These are phyloP conservation scores for Nysson spinosus DNA, from an alignment of 2,888 invertebrate species.

Conservation along the genomic window DNA sequence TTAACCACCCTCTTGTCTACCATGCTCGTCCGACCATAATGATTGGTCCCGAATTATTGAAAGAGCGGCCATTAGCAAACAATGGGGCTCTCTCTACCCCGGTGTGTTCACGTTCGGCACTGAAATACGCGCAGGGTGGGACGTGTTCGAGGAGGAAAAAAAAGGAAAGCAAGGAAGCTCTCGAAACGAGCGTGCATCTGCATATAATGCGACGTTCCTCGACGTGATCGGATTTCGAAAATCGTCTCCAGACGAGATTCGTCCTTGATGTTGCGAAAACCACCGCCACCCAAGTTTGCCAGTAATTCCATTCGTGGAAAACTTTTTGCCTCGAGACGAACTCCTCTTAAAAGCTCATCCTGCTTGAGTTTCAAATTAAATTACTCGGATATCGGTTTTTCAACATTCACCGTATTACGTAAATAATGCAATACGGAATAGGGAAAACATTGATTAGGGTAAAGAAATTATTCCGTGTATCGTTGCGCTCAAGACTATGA, in stretches of 20 bases:
- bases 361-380: too few relatives aligned
- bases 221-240: conserved; percentile 50
- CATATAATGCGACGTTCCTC: conserved; percentile 48
- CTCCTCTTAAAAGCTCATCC: too few relatives aligned
- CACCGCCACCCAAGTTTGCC: neutral
- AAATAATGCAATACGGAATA: too few relatives aligned
- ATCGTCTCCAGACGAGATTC: conserved; percentile 14
- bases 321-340: neutral
- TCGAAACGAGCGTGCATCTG: conserved; percentile 45
- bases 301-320: neutral
- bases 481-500: too few relatives aligned
- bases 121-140: conserved; percentile 3
- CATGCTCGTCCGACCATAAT: conserved; percentile 33
- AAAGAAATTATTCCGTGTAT: too few relatives aligned
- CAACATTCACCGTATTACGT: too few relatives aligned
- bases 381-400: too few relatives aligned
- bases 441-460: too few relatives aligned
- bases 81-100: conserved; percentile 32
- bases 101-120: conserved; percentile 30
- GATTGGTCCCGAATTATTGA: conserved; percentile 50
- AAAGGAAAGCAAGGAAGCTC: conserved; percentile 42
- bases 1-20: neutral
- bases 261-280: conserved; percentile 36
- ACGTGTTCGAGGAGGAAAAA: conserved; percentile 1
- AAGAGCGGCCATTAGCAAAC: conserved; percentile 54